These are phyloP conservation scores for Orgyia antiqua DNA, from an alignment of 2,888 invertebrate genomes.

Conservation along the genomic window DNA sequence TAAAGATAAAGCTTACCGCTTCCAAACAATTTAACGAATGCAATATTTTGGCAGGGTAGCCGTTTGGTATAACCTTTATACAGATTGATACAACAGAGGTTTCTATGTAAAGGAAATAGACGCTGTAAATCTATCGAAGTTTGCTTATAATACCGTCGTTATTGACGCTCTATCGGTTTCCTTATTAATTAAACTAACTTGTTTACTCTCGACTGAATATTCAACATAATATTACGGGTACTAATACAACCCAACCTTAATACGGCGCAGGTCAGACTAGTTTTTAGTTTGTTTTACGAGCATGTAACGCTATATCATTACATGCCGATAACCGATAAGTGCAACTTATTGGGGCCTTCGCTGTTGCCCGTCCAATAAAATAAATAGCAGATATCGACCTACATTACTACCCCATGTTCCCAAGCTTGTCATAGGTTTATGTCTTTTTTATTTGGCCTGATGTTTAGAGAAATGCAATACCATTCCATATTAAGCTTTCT, in stretches of 20 bases:
- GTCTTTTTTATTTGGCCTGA: conserved; percentile 72
- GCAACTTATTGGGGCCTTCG: conserved; percentile 55
- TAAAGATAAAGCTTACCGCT: conserved; percentile 22
- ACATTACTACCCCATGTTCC: conserved; percentile 65
- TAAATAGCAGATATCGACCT: conserved; percentile 55
- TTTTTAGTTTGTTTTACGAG: conserved; percentile 64
- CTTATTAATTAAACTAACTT: conserved; percentile 54
- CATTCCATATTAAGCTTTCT: conserved; percentile 62
- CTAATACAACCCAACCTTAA: conserved; percentile 45
- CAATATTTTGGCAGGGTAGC: conserved; percentile 22
- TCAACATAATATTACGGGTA: conserved; percentile 39
- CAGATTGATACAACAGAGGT: not conserved
- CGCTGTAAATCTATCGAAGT: too few relatives aligned
- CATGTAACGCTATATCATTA: conserved; percentile 66
- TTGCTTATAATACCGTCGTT: conserved; percentile 34
- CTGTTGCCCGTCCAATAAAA: conserved; percentile 63
- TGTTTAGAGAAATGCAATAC: conserved; percentile 68
- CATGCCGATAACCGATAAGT: conserved; percentile 68
- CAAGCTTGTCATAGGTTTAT: conserved; percentile 72
- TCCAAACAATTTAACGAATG: conserved; percentile 41
- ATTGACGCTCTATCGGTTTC: conserved; percentile 47
- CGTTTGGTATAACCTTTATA: too few relatives aligned
- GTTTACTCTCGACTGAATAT: conserved; percentile 59
- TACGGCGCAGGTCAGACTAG: conserved; percentile 33
- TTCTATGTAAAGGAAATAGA: not conserved